Evolutionary conservation across 2,797 vertebrate species (phyloP).

Genomic region (Gymnopithys bicolor): DNA sequence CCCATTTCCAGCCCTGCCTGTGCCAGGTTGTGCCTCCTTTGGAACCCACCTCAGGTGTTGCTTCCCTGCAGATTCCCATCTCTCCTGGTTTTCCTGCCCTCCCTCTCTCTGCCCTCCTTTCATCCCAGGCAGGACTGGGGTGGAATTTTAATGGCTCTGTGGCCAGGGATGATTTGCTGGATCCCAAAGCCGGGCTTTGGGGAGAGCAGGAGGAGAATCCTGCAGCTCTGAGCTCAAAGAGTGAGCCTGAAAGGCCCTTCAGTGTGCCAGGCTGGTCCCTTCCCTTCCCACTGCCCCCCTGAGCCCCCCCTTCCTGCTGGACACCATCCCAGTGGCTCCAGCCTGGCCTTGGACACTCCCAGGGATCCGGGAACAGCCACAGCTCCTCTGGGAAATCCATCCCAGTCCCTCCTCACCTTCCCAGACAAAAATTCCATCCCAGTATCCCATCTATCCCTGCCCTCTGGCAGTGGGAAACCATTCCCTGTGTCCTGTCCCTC

Average conservation of each 20-base stretch:
- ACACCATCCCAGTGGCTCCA: fast-evolving
- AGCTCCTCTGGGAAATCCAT: neutral
- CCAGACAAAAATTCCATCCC: neutral
- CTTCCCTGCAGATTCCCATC: neutral
- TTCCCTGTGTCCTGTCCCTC: neutral
- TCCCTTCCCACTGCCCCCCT: fast-evolving
- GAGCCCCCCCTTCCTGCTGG: neutral
- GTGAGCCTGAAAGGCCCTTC: constrained; percentile 61
- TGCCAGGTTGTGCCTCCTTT: neutral
- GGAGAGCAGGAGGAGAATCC: constrained; percentile 65
- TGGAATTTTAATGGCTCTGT: constrained; percentile 74
- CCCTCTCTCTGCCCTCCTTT: constrained; percentile 53
- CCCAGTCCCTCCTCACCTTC: neutral
- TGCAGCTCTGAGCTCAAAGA: constrained; percentile 62
- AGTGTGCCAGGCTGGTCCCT: neutral
- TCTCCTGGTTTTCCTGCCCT: neutral
- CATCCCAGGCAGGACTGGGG: constrained; percentile 55
- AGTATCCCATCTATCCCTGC: fast-evolving
- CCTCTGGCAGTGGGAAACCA: neutral
- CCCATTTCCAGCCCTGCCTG: neutral
- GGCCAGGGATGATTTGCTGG: constrained; percentile 72
- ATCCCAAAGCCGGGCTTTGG: constrained; percentile 55
- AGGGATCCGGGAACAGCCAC: neutral
- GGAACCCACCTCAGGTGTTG: neutral
- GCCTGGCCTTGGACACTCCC: neutral